phyloP scores from a whole-genome alignment of 2,113 vertebrate species.

The Carettochelys insculpta region DNA sequence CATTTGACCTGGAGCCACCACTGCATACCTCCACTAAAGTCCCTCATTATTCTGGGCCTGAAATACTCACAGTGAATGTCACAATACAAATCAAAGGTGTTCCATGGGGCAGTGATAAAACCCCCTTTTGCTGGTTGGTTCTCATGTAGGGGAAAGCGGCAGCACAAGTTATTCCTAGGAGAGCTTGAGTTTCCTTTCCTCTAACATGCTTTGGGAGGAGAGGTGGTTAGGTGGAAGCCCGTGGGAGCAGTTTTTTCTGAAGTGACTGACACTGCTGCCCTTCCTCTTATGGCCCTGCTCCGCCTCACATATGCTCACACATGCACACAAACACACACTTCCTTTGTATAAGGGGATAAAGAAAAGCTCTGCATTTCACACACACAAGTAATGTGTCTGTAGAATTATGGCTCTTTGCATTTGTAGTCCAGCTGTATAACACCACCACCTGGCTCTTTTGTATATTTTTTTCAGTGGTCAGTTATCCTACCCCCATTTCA shows the following conservation, averaged over 20 bases:
- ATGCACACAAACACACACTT: no score
- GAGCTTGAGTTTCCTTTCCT: not conserved
- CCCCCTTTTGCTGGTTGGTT: not conserved
- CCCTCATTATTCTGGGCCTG: not conserved
- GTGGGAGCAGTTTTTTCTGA: not conserved
- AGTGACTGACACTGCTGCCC: not conserved
- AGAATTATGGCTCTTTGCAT: not conserved
- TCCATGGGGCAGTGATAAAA: not conserved
- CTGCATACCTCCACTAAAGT: rapidly evolving
- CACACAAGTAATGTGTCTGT: not conserved
- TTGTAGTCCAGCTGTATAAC: not conserved
- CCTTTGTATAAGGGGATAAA: not conserved
- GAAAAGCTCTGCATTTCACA: not conserved
- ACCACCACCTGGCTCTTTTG: not conserved
- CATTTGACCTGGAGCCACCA: not conserved
- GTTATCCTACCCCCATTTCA: not conserved
- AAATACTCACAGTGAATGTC: not conserved
- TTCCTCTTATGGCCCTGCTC: no score
- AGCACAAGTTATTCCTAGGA: not conserved
- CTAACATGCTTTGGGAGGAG: not conserved
- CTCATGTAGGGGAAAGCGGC: not conserved
- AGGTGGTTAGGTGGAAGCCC: not conserved
- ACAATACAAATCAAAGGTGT: not conserved
- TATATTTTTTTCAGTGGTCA: not conserved
- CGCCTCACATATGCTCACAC: no score